These are phyloP conservation scores for Tringa solitaria DNA, from an alignment of 2,113 vertebrate species.

Conservation along the genomic window DNA sequence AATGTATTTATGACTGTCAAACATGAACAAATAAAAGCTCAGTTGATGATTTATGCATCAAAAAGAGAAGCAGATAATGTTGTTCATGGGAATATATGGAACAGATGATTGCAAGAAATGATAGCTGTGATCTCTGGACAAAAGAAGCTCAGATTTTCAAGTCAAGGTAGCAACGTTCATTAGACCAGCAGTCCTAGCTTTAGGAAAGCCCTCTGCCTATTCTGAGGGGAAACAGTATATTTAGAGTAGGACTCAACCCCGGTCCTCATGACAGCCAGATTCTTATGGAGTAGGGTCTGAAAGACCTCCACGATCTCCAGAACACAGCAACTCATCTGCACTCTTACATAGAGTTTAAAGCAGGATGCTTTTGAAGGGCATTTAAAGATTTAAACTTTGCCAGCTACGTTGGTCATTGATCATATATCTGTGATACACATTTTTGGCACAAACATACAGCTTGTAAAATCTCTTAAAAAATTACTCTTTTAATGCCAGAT, in stretches of 20 bases:
- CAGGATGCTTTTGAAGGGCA: constrained; percentile 56
- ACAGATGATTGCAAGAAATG: not conserved
- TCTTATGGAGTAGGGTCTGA: not conserved
- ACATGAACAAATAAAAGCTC: not conserved
- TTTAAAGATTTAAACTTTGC: constrained; percentile 69
- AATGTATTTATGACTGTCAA: not conserved
- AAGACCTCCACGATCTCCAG: not conserved
- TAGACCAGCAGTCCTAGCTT: not conserved
- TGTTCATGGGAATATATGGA: not conserved
- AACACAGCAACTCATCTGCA: constrained; percentile 3
- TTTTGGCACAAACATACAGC: constrained; percentile 63
- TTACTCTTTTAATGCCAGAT: constrained; percentile 64
- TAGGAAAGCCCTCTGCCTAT: not conserved
- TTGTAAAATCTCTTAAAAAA: constrained; percentile 61
- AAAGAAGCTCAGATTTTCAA: not conserved
- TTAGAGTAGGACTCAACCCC: not conserved
- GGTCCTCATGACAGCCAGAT: not conserved
- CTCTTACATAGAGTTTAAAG: constrained; percentile 37
- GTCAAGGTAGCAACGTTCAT: not conserved
- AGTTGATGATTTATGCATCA: not conserved
- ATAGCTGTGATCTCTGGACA: not conserved
- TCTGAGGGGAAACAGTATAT: not conserved
- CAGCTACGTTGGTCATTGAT: constrained; percentile 44
- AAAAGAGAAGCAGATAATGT: not conserved
- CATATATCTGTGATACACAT: constrained; percentile 55